Base-by-base conservation (phyloP, 2,888 invertebrate species). In the Andrena haemorrhoa region DNA sequence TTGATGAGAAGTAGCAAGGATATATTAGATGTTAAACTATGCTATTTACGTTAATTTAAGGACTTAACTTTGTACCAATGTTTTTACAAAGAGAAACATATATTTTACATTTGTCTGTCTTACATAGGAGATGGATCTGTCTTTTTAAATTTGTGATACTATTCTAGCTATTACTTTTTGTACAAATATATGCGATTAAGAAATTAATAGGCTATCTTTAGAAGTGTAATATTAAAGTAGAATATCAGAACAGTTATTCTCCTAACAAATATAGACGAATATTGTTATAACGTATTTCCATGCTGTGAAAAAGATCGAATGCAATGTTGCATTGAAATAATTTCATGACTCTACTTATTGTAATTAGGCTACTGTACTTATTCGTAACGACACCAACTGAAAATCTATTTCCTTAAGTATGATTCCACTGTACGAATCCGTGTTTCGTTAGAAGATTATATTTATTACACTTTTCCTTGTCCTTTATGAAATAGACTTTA, bases 121-220 rank as follows among this genome's bases (percentile, higher is more conserved):
- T 69, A 23, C 12, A 51, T 66, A 26, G 26, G 70, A 82, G 72
- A 64, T 85, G 81, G 47, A 65, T 29, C n/a, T 70, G 26, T 66
- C 63, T 47, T 72, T 78, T 51, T 81, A 71, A 74, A 83, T 83
- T 83, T 78, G 83, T 83, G 83, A 79, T 79, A 79, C 33, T 63
- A 75, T 20, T 75, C 61, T 72, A 83, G 68, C 60, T 83, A 56
- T 72, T 83, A 66, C 16, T 66, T 83, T 82, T 73, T 83, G 12
- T 82, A 82, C 12, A 83, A 82, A 63, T 41, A 47, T 51, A 49
- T 66, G 33, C 61, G 31, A 76, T 65, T 58, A 60, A 71, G n/a
- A 8, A 63, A 71, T 68, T 53, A 60, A 16, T 71, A 56, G 20
- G 23, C 53, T 41, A 33, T 60, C 23, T 69, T 12, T 69, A 61